Base-by-base conservation (phyloP, 2,797 vertebrate genomes). In the Sebastes aleutianus region DNA sequence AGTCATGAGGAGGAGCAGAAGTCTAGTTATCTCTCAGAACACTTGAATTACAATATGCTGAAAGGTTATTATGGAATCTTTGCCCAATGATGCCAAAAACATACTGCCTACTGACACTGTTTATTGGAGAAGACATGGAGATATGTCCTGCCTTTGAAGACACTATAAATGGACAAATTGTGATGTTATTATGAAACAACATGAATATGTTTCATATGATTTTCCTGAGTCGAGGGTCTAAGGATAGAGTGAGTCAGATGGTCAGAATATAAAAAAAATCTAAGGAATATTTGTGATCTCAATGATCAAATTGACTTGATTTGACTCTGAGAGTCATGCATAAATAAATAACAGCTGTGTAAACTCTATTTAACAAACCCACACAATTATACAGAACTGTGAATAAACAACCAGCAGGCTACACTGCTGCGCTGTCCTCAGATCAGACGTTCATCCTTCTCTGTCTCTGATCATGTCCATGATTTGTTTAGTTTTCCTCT, bases 341-440 rank as follows among this genome's bases (percentile, higher is more conserved):
- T 62, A 14, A 67, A 71, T 29, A 71, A 65, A 62, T 18, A 18
- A 6, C 54, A 72, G 31, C 13, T 32, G 29, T 65, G 29, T 13
- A 36, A 62, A 72, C 27, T 68, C 8, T 70, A 2, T 57, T 29
- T 12, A 6, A 36, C 22, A 39, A 27, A 8, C 4, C 16, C 3
- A 16, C 3, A 4, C 20, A 8, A 34, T 66, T 14, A 18, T 3
- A n/a, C n/a, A 71, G 62, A 47, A 16, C 20, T 68, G 14, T 70
- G n/a, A 70, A 20, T 57, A 18, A 82, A 36, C 74, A 39, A 11
- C 86, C 86, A 74, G 80, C 1, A 76, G 80, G 83, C 80, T 70
- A 12, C 75, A 78, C 74, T 83, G 78, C 74, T 83, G 86, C 72
- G 34, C 83, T 39, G 66, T 50, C 29, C 34, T 84, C 74, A 57